Conservation (phyloP, 2,797 vertebrate species). For the Masticophis lateralis region DNA sequence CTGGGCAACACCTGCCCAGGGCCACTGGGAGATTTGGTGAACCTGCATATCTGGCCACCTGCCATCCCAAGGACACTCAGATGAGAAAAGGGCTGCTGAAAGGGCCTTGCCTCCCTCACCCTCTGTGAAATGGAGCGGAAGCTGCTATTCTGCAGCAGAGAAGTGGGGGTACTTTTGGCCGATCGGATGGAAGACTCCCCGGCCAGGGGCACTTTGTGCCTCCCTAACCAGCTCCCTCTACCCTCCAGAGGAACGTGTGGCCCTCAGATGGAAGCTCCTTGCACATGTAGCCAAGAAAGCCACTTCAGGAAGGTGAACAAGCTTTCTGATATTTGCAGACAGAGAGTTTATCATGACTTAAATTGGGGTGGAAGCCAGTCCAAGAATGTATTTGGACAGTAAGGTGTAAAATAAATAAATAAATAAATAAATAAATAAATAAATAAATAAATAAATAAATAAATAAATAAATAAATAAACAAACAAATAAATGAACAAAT, state of each 20-base stretch:
- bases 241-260: fast-evolving
- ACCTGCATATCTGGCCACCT: not conserved
- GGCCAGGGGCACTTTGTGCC: not conserved
- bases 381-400: not conserved
- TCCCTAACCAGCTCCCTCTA: not conserved
- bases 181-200: not conserved
- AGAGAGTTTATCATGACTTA: not conserved
- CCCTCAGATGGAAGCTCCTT: not conserved
- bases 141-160: not conserved
- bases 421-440: too few relatives aligned
- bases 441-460: too few relatives aligned
- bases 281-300: not conserved
- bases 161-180: not conserved
- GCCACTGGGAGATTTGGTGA: not conserved
- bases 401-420: not conserved
- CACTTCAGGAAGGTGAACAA: not conserved
- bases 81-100: not conserved
- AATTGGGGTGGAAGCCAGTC: not conserved
- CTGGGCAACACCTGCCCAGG: not conserved
- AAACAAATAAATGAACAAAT: too few relatives aligned
- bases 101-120: not conserved
- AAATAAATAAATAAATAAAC: too few relatives aligned
- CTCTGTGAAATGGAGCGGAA: not conserved
- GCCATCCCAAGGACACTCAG: not conserved
- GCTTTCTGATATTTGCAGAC: not conserved